Conservation (phyloP, 2,888 invertebrate species). For the Lacanobia wlatinum region DNA sequence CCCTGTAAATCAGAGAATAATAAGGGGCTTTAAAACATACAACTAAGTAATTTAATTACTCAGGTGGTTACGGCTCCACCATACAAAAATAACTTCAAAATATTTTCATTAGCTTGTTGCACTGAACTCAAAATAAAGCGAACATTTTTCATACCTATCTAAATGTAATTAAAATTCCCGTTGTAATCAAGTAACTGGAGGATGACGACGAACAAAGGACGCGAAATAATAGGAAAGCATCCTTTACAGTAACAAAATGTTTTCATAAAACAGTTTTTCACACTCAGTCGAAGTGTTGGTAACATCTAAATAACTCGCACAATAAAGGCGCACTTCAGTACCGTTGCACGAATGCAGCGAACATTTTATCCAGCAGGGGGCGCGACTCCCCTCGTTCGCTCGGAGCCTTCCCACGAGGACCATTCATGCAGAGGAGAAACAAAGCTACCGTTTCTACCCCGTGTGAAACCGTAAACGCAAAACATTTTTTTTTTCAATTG, state of each 20-base stretch:
- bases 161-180: slow-evolving; percentile 42
- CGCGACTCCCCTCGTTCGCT: slow-evolving; percentile 47
- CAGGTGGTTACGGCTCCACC: not conserved
- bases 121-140: slow-evolving; percentile 9
- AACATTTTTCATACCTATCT: not conserved
- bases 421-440: slow-evolving; percentile 72
- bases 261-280: slow-evolving; percentile 58
- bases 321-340: slow-evolving; percentile 68
- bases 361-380: slow-evolving; percentile 69
- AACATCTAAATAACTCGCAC: slow-evolving; percentile 60
- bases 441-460: slow-evolving; percentile 67
- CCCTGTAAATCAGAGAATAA: not conserved
- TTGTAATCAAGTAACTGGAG: slow-evolving; percentile 25
- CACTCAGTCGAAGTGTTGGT: slow-evolving; percentile 57
- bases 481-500: slow-evolving; percentile 56
- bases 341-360: slow-evolving; percentile 71
- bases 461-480: slow-evolving; percentile 69
- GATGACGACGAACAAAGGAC: slow-evolving; percentile 39
- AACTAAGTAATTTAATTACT: not conserved
- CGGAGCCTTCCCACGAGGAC: slow-evolving; percentile 67
- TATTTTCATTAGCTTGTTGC: not conserved
- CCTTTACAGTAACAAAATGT: slow-evolving; percentile 54
- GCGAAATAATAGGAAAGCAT: slow-evolving; percentile 48
- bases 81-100: not conserved
- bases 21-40: not conserved